phyloP scores from a whole-genome alignment of 2,888 invertebrate genomes.

The Andrena praecox region DNA sequence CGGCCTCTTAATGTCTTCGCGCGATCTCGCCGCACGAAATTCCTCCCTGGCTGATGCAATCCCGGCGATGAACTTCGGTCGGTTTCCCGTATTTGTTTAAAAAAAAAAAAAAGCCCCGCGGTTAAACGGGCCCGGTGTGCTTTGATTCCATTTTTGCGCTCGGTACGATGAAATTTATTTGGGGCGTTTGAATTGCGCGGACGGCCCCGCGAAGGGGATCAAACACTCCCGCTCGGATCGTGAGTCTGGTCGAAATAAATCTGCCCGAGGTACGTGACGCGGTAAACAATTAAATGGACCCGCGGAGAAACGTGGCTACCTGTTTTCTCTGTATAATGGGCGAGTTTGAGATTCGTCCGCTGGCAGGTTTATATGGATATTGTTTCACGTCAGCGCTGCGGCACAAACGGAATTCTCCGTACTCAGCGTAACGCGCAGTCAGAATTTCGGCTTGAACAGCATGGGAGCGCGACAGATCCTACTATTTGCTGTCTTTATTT shows the following conservation, averaged over 20 bases:
- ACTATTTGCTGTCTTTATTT: background rate
- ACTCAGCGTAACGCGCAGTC: background rate
- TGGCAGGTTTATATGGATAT: too few relatives aligned
- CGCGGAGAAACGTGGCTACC: too few relatives aligned
- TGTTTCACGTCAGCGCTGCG: background rate
- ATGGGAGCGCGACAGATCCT: background rate
- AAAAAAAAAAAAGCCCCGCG: background rate
- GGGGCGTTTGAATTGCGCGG: background rate
- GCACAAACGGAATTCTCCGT: background rate
- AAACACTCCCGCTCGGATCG: too few relatives aligned
- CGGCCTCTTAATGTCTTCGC: background rate
- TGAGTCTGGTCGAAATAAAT: too few relatives aligned
- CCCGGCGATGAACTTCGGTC: background rate
- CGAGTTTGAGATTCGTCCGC: too few relatives aligned
- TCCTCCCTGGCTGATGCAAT: background rate
- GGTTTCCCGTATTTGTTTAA: background rate
- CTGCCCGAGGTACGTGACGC: too few relatives aligned
- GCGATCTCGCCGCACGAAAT: background rate
- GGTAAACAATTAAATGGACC: too few relatives aligned
- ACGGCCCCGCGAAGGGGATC: background rate
- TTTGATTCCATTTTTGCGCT: too few relatives aligned
- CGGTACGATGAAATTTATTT: too few relatives aligned
- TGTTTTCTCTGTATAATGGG: too few relatives aligned
- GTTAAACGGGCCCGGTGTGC: background rate
- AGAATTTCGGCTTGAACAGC: background rate